phyloP scores from a whole-genome alignment of 2,797 vertebrate species.

The Sorex maritimensis region DNA sequence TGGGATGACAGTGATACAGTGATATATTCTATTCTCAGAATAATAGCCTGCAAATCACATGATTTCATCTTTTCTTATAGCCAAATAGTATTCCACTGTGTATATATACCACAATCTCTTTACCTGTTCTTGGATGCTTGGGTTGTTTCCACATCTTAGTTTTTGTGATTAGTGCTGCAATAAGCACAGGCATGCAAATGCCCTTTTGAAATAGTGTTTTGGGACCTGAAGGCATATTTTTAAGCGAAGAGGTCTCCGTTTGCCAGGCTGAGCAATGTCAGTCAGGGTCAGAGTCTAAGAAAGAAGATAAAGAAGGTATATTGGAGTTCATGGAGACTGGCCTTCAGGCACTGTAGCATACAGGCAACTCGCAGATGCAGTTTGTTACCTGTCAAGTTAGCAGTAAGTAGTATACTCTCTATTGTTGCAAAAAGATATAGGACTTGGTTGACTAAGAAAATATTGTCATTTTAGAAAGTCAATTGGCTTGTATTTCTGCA shows the following conservation, averaged over 20 bases:
- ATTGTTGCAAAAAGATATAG: neutral
- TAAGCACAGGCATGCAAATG: neutral
- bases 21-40: too few species aligned
- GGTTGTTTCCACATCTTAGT: too few species aligned
- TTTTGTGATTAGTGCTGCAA: too few species aligned
- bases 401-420: neutral
- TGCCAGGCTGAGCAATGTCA: neutral
- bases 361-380: neutral
- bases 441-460: neutral
- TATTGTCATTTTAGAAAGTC: constrained; percentile 22
- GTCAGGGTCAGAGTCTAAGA: neutral
- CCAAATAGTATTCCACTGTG: too few species aligned
- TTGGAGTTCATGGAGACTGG: neutral
- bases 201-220: neutral
- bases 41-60: too few species aligned
- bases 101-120: too few species aligned
- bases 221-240: too few species aligned
- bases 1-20: too few species aligned
- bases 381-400: neutral
- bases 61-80: too few species aligned
- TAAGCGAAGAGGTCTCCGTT: constrained; percentile 5
- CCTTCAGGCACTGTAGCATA: neutral
- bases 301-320: constrained; percentile 34
- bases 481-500: neutral
- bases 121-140: too few species aligned